Conservation (phyloP, 1,140 invertebrate species). For the Cyphomyrmex costatus region DNA sequence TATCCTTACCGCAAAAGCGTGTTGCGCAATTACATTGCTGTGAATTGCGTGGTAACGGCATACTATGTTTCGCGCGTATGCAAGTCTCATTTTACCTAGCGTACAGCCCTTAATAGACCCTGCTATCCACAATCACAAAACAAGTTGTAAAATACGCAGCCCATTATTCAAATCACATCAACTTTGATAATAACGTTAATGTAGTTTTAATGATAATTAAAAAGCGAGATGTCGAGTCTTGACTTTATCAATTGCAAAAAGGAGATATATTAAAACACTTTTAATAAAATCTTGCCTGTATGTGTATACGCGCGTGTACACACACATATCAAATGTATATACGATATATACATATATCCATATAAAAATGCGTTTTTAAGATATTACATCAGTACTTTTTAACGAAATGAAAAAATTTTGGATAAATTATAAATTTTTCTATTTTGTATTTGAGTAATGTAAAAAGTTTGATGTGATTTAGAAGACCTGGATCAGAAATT, state of each 20-base stretch:
- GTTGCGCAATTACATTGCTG: constrained; percentile 78
- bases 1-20: constrained; percentile 74
- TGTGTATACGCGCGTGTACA: neutral
- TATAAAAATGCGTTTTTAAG: too few relatives aligned
- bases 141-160: neutral
- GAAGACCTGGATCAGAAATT: too few relatives aligned
- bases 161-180: constrained; percentile 6
- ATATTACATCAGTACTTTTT: too few relatives aligned
- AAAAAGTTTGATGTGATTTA: too few relatives aligned
- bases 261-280: neutral
- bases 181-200: neutral
- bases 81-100: constrained; percentile 66
- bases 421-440: too few relatives aligned
- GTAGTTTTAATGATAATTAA: neutral
- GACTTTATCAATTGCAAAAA: neutral
- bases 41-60: constrained; percentile 77
- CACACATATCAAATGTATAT: neutral
- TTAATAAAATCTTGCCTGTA: neutral
- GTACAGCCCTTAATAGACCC: constrained; percentile 37
- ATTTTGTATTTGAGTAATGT: too few relatives aligned
- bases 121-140: constrained; percentile 35
- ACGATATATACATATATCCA: neutral
- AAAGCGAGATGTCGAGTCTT: neutral
- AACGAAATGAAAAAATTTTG: too few relatives aligned
- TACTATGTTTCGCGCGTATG: constrained; percentile 47